Conservation (phyloP, 2,113 vertebrate species). For the Oncorhynchus tshawytscha region DNA sequence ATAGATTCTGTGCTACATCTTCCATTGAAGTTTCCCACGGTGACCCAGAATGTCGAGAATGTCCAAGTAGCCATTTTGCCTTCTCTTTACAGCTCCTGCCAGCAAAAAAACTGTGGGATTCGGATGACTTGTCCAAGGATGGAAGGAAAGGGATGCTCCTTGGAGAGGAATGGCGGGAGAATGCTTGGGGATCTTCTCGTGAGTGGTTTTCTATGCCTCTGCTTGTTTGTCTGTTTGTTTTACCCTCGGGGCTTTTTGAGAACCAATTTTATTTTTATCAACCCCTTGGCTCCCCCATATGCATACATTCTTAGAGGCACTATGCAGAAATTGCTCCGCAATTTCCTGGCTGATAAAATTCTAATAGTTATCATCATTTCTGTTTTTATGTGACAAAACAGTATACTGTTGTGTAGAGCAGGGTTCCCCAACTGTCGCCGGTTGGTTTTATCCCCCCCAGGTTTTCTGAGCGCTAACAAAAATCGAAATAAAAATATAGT, state of each 20-base stretch:
- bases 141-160: slow-evolving; percentile 97
- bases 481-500: no score
- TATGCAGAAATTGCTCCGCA: no score
- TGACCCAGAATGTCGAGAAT: not conserved
- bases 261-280: not conserved
- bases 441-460: no score
- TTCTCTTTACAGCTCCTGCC: slow-evolving; percentile 85
- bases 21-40: no score
- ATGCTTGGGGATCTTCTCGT: slow-evolving; percentile 96
- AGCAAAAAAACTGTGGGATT: slow-evolving; percentile 98
- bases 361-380: no score
- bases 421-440: no score
- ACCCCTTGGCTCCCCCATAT: not conserved
- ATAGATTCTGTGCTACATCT: no score
- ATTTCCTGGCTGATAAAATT: no score
- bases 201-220: slow-evolving; percentile 66
- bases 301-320: no score
- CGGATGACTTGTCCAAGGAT: slow-evolving; percentile 96
- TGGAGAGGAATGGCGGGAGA: slow-evolving; percentile 96
- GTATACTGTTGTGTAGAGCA: no score
- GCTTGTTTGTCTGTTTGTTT: not conserved
- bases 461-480: no score
- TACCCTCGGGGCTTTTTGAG: not conserved
- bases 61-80: not conserved
- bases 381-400: no score